Percentiles rank a stretch among this genome's conserved stretches.
Conservation (phyloP, 1,140 invertebrate species). For the Halesus radiatus region DNA sequence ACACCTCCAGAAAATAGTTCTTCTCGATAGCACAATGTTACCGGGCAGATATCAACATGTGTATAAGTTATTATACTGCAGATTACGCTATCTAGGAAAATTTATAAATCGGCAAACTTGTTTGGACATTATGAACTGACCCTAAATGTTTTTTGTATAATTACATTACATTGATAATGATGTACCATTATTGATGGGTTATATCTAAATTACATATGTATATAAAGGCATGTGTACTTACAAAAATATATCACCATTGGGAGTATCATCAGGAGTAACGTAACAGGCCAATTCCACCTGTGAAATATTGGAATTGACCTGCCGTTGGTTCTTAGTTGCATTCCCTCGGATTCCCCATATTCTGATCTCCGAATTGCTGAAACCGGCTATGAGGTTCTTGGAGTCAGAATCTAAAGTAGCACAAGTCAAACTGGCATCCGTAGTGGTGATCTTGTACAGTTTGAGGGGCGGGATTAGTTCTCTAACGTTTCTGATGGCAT, state of each 20-base stretch:
- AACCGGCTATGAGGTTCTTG: slow-evolving; percentile 73
- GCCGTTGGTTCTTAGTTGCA: slow-evolving; percentile 63
- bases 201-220: not conserved
- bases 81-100: no score
- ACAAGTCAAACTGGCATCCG: slow-evolving; percentile 73
- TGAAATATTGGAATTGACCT: slow-evolving; percentile 66
- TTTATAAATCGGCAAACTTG: no score
- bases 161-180: no score
- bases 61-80: not conserved
- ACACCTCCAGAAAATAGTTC: no score
- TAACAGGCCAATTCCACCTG: slow-evolving; percentile 66
- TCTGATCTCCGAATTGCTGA: slow-evolving; percentile 74
- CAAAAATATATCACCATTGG: slow-evolving; percentile 57
- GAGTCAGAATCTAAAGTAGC: slow-evolving; percentile 72
- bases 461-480: slow-evolving; percentile 72
- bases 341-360: slow-evolving; percentile 76
- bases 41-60: not conserved
- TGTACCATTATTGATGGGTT: no score
- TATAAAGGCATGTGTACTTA: slow-evolving; percentile 57
- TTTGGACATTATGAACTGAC: no score
- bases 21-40: not conserved
- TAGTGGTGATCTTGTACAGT: slow-evolving; percentile 74
- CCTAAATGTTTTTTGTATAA: no score
- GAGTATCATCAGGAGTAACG: slow-evolving; percentile 60
- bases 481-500: slow-evolving; percentile 73